A percentile compares a stretch with the other conserved stretches of the same genome.
phyloP scores from a whole-genome alignment of 2,797 vertebrate species.

The Takifugu ocellatus region DNA sequence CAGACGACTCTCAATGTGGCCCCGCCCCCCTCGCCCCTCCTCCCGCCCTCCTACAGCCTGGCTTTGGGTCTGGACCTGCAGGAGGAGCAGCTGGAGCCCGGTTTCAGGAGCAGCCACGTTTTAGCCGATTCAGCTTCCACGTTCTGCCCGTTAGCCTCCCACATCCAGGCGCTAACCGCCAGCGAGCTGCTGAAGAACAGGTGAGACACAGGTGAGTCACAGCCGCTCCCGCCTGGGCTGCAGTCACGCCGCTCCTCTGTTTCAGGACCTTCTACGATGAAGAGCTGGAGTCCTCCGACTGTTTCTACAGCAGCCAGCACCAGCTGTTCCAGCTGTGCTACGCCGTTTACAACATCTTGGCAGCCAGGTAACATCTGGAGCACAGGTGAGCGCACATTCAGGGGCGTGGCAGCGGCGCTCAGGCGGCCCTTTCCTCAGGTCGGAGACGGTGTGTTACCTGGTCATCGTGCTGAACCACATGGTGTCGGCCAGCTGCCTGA shows the following conservation, averaged over 20 bases:
- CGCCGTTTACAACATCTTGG: slow-evolving; percentile 89
- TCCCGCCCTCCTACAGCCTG: slow-evolving; percentile 88
- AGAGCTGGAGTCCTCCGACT: slow-evolving; percentile 86
- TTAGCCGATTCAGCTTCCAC: slow-evolving; percentile 60
- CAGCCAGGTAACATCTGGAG: slow-evolving; percentile 68
- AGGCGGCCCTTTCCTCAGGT: slow-evolving; percentile 17
- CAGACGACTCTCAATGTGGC: not conserved
- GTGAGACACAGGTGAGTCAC: slow-evolving; percentile 57
- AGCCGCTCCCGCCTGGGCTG: not conserved
- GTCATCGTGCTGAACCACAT: slow-evolving; percentile 81
- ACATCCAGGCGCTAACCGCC: slow-evolving; percentile 88
- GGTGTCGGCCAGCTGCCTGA: slow-evolving; percentile 90
- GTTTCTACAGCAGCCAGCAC: slow-evolving; percentile 85
- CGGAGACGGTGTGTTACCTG: slow-evolving; percentile 59
- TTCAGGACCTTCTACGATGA: slow-evolving; percentile 88
- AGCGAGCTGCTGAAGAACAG: slow-evolving; percentile 91
- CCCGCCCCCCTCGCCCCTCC: slow-evolving; percentile 19
- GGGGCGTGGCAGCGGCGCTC: not conserved
- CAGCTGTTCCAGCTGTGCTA: slow-evolving; percentile 88
- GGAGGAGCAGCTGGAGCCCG: not conserved
- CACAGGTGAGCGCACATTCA: not conserved
- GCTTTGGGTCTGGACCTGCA: slow-evolving; percentile 77
- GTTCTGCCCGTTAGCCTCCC: slow-evolving; percentile 58
- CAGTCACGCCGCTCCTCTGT: not conserved
- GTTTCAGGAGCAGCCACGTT: slow-evolving; percentile 57